Conservation (phyloP, 2,888 invertebrate species). For the Orchestes rusci region DNA sequence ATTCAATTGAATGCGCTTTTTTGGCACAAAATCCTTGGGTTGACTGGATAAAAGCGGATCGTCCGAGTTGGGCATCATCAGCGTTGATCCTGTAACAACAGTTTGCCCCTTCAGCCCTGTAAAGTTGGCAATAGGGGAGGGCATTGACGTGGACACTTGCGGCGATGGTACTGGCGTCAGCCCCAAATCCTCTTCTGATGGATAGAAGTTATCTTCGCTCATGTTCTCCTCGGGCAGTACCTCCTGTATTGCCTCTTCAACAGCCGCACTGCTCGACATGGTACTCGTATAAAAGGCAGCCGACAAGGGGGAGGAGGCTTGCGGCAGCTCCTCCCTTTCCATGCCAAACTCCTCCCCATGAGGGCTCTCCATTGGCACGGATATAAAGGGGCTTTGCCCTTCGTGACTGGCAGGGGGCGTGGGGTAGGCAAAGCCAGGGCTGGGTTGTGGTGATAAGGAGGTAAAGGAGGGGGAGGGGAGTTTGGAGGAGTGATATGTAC, state of each 20-base stretch:
- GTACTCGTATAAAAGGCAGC: conserved; percentile 78
- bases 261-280: conserved; percentile 80
- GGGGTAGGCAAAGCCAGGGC: conserved; percentile 72
- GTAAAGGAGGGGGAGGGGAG: conserved; percentile 45
- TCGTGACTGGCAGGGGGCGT: conserved; percentile 86
- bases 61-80: conserved; percentile 84
- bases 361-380: conserved; percentile 43
- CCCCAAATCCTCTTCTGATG: conserved; percentile 49
- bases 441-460: conserved; percentile 56
- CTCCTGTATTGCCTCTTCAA: conserved; percentile 79
- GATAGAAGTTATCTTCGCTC: conserved; percentile 47
- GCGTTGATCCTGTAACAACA: conserved; percentile 32
- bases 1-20: conserved; percentile 51
- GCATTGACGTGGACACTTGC: conserved; percentile 36
- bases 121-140: conserved; percentile 28
- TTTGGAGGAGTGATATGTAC: conserved; percentile 60
- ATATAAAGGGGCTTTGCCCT: conserved; percentile 58
- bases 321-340: conserved; percentile 54
- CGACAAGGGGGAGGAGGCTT: conserved; percentile 73
- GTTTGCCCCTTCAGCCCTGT: conserved; percentile 15
- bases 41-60: conserved; percentile 78
- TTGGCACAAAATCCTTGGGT: conserved; percentile 66
- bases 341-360: conserved; percentile 42
- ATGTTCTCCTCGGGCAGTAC: conserved; percentile 73
- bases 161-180: conserved; percentile 52